Percentiles rank a stretch among this genome's conserved stretches.
These are phyloP conservation scores for Chaitophorus viminalis DNA, from an alignment of 2,888 invertebrate genomes.

Conservation along the genomic window DNA sequence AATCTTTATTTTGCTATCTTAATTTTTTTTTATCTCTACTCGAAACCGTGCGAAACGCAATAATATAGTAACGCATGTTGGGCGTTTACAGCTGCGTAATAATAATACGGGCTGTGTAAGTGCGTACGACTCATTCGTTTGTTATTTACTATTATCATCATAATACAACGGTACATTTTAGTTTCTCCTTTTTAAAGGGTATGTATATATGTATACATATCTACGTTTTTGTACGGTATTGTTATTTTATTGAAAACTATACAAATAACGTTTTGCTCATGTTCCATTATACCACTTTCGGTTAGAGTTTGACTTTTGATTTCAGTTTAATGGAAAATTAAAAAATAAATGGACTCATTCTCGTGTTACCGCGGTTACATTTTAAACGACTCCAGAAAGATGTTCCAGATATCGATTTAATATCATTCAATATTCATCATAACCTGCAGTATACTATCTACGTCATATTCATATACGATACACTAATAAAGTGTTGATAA, in stretches of 20 bases:
- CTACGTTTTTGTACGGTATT: not conserved
- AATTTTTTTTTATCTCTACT: too few relatives aligned
- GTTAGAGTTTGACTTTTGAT: not conserved
- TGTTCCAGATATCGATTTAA: not conserved
- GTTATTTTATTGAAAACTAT: not conserved
- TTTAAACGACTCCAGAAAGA: not conserved
- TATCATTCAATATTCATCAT: not conserved
- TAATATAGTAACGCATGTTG: too few relatives aligned
- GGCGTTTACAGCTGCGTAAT: not conserved
- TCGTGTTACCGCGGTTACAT: not conserved
- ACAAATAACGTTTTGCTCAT: not conserved
- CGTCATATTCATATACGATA: not conserved
- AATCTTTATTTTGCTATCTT: too few relatives aligned
- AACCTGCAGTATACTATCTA: not conserved
- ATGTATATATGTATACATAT: not conserved
- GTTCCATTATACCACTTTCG: not conserved
- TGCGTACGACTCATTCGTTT: not conserved
- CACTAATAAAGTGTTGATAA: not conserved
- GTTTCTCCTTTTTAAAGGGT: not conserved
- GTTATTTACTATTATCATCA: not conserved
- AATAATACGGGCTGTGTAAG: not conserved
- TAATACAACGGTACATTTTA: not conserved
- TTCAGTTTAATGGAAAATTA: not conserved
- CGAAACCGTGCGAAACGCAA: too few relatives aligned
- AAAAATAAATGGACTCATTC: not conserved